phyloP scores from a whole-genome alignment of 2,797 vertebrate species.

The Lateolabrax maculatus region DNA sequence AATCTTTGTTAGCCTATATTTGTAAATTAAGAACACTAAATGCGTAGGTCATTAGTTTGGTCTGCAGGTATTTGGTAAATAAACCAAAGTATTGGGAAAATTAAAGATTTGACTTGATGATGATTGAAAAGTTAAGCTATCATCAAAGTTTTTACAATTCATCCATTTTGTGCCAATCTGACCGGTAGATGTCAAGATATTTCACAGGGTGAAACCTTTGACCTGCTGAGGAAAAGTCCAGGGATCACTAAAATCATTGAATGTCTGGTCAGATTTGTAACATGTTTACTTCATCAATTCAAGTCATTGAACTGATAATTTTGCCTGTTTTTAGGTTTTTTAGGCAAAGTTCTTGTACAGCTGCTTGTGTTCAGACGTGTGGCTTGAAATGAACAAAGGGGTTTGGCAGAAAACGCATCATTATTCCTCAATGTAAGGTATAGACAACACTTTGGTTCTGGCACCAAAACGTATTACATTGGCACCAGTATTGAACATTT shows the following conservation, averaged over 20 bases:
- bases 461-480: background rate
- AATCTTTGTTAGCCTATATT: background rate
- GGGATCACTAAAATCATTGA: background rate
- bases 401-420: background rate
- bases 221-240: background rate
- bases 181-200: rapidly evolving
- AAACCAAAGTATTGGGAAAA: too few species aligned
- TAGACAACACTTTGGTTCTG: background rate
- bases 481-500: background rate
- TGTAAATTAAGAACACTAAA: background rate
- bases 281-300: background rate
- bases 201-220: too few species aligned
- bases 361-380: background rate
- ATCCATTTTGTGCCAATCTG: too few species aligned
- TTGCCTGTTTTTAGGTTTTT: background rate
- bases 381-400: background rate
- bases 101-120: background rate
- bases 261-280: background rate
- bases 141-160: background rate
- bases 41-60: background rate
- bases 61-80: background rate
- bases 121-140: background rate
- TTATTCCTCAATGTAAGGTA: background rate
- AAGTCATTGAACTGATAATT: too few species aligned
- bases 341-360: background rate